Evolutionary conservation across 2,113 vertebrate genomes (phyloP).

Genomic region (Telmatochromis sp.): DNA sequence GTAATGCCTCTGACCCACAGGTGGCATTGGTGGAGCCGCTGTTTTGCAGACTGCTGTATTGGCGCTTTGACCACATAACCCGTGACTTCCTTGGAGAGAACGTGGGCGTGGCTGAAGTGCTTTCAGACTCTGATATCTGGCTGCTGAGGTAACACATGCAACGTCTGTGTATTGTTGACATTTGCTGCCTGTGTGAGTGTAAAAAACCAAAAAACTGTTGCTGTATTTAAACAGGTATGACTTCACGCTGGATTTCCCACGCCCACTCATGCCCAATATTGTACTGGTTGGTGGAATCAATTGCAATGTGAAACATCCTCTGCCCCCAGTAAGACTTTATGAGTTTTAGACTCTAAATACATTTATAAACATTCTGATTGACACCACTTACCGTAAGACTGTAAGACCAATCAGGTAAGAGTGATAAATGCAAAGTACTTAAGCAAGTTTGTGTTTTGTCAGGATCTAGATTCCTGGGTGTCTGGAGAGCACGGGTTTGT

Average conservation of each 20-base stretch:
- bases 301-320: too few relatives aligned
- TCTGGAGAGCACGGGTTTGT: constrained; percentile 77
- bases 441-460: too few relatives aligned
- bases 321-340: rapidly evolving
- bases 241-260: too few relatives aligned
- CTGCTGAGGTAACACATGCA: constrained; percentile 63
- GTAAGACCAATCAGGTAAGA: too few relatives aligned
- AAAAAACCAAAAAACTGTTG: rapidly evolving
- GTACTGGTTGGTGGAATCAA: too few relatives aligned
- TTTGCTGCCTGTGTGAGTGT: rapidly evolving
- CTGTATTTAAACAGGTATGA: too few relatives aligned
- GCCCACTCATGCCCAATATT: too few relatives aligned
- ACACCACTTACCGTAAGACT: too few relatives aligned
- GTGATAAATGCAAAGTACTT: too few relatives aligned
- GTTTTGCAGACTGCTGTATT: constrained; percentile 59
- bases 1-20: neutral
- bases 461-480: neutral
- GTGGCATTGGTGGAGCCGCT: constrained; percentile 41
- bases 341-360: too few relatives aligned
- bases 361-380: too few relatives aligned
- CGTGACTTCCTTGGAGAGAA: constrained; percentile 68
- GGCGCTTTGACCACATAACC: constrained; percentile 57
- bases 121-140: constrained; percentile 69
- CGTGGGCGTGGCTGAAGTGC: constrained; percentile 54
- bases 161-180: neutral